Conservation (phyloP, 2,797 vertebrate genomes). For the Chelon labrosus region DNA sequence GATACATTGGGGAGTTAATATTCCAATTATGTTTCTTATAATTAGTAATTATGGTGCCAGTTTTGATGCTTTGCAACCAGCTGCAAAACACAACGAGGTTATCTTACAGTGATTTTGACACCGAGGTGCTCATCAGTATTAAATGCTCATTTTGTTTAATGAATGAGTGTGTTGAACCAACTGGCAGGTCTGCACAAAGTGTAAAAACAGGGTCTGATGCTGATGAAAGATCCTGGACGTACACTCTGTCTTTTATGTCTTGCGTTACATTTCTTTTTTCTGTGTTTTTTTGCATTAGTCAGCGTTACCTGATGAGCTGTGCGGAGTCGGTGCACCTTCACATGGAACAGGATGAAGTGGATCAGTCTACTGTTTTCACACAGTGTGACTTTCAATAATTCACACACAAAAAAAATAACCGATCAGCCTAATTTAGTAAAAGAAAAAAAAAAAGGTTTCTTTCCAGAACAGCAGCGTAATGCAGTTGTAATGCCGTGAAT, state of each 20-base stretch:
- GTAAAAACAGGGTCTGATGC: background rate
- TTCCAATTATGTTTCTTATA: constrained; percentile 32
- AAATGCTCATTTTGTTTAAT: constrained; percentile 38
- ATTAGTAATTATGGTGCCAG: constrained; percentile 32
- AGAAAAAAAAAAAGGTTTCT: background rate
- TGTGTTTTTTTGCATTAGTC: background rate
- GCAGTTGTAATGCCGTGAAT: background rate
- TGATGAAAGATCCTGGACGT: background rate
- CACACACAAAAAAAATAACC: background rate
- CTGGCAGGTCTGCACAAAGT: constrained; percentile 14
- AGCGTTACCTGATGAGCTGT: constrained; percentile 1
- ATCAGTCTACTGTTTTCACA: constrained; percentile 35
- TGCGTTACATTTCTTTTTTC: background rate
- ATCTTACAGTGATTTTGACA: constrained; percentile 42
- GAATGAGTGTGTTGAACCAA: constrained; percentile 22
- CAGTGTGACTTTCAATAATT: constrained; percentile 10
- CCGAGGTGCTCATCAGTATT: constrained; percentile 28
- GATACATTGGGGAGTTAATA: constrained; percentile 24
- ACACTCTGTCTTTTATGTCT: background rate
- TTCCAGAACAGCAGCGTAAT: constrained; percentile 3
- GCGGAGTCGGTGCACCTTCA: background rate
- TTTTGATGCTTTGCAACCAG: constrained; percentile 27
- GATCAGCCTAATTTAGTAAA: background rate
- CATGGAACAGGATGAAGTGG: constrained; percentile 30
- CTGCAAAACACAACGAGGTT: constrained; percentile 24